Conservation (phyloP, 2,888 invertebrate species). For the Cantharis rustica region DNA sequence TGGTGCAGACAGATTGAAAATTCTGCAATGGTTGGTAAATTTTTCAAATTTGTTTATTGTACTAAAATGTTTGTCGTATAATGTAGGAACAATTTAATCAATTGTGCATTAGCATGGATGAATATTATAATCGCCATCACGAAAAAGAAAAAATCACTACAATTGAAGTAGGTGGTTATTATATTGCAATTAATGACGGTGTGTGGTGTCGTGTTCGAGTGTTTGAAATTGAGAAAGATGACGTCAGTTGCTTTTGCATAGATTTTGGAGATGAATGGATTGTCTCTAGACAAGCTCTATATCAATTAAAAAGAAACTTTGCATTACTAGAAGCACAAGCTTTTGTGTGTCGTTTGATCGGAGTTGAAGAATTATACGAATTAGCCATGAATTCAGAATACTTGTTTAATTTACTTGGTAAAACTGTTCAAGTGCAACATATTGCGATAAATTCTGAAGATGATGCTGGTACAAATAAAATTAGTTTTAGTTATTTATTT, state of each 20-base stretch:
- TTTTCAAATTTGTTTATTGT: background rate
- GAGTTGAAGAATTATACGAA: constrained; percentile 67
- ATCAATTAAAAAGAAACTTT: constrained; percentile 67
- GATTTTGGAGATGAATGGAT: constrained; percentile 75
- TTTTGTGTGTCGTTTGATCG: constrained; percentile 70
- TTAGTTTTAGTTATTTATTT: background rate
- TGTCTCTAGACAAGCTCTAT: constrained; percentile 61
- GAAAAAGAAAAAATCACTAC: constrained; percentile 21
- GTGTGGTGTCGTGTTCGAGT: constrained; percentile 58
- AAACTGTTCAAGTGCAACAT: constrained; percentile 54
- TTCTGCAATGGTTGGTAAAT: constrained; percentile 56
- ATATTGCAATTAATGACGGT: constrained; percentile 53
- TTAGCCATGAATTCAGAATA: constrained; percentile 43
- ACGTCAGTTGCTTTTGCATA: constrained; percentile 66
- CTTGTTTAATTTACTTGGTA: constrained; percentile 59
- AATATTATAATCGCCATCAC: constrained; percentile 4
- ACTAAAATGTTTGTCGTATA: background rate
- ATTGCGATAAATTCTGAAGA: constrained; percentile 52
- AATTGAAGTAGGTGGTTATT: constrained; percentile 53
- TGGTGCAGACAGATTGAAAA: constrained; percentile 60
- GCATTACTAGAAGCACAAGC: constrained; percentile 73
- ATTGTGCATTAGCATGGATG: constrained; percentile 37
- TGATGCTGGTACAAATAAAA: constrained; percentile 49
- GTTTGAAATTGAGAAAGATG: constrained; percentile 40
- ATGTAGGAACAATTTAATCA: constrained; percentile 51